These are phyloP conservation scores for Aviceda subcristata DNA, from an alignment of 2,113 vertebrate species.

Conservation along the genomic window DNA sequence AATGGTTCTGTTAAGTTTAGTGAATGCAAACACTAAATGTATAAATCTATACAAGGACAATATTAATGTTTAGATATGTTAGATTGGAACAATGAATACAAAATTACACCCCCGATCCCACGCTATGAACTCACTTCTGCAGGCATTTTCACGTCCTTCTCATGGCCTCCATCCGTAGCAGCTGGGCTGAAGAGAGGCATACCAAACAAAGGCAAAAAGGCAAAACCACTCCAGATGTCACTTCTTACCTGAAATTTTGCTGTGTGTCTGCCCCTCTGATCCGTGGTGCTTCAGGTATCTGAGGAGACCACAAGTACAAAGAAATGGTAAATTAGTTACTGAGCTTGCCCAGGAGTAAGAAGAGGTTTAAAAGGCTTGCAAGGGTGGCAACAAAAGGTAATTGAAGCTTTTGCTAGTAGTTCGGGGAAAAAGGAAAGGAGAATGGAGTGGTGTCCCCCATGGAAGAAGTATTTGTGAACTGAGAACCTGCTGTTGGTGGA, in stretches of 20 bases:
- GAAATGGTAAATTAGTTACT: not conserved
- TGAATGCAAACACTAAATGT: not conserved
- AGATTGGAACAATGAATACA: not conserved
- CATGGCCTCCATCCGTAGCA: not conserved
- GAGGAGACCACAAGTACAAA: not conserved
- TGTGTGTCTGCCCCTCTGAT: not conserved
- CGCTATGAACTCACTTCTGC: not conserved
- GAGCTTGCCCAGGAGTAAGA: not conserved
- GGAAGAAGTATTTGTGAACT: not conserved
- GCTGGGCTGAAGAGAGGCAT: not conserved
- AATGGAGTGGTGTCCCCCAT: not conserved
- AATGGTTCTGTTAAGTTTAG: not conserved
- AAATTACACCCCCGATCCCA: not conserved
- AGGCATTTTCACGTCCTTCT: not conserved
- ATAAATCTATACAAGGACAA: not conserved
- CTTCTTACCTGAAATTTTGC: not conserved
- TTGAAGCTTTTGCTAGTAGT: not conserved
- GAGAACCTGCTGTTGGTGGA: not conserved
- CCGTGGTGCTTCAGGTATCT: not conserved
- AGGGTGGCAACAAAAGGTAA: not conserved
- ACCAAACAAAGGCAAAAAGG: not conserved
- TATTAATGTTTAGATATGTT: not conserved
- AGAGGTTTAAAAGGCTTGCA: not conserved
- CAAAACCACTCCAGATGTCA: not conserved
- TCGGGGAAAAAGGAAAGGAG: not conserved